Base-by-base conservation (phyloP, 2,797 vertebrate species). In the Zalophus californianus region DNA sequence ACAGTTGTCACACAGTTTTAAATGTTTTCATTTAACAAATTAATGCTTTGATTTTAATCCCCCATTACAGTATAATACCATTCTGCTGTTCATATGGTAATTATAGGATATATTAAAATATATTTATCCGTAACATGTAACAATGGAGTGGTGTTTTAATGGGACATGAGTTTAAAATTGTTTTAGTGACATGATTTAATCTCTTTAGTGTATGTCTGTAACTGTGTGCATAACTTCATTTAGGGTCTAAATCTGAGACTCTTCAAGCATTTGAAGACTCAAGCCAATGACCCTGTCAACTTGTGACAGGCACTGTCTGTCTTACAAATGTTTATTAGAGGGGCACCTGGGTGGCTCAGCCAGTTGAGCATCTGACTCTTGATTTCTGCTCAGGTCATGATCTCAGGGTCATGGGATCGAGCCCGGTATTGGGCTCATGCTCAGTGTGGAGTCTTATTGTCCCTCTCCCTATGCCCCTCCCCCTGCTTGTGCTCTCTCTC, bases 1-100 rank as follows among this genome's bases (percentile, higher is more conserved):
- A 88, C n/a, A 62, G 62, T 78, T 88, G 52, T 58, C 14, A 88
- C 13, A 14, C 0, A 64, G 72, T 91, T 73, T 68, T 77, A 83
- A 58, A 70, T 88, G 16, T 60, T 87, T 78, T 27, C 13, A 52
- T 77, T 97, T 91, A 72, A 89, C 32, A 68, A 68, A 48, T 64
- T 48, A 87, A 68, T 54, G 3, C 5, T 94, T 90, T 96, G 58
- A 16, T 90, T 83, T 96, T 77, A 93, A 95, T 7, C 48, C 10
- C 32, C 16, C 93, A 94, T 89, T 52, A n/a, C 0, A 91, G 23
- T 50, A 11, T 21, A 52, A 23, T 95, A 38, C 73, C 2, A 48
- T 91, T 95, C 29, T 90, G 20, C 91, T 80, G 64, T 72, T 70
- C 58, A 84, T 75, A 60, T 15, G 35, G 44, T 85, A 91, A 52